These are phyloP conservation scores for Pseudopodoces humilis DNA, from an alignment of 2,113 vertebrate genomes.

Conservation along the genomic window DNA sequence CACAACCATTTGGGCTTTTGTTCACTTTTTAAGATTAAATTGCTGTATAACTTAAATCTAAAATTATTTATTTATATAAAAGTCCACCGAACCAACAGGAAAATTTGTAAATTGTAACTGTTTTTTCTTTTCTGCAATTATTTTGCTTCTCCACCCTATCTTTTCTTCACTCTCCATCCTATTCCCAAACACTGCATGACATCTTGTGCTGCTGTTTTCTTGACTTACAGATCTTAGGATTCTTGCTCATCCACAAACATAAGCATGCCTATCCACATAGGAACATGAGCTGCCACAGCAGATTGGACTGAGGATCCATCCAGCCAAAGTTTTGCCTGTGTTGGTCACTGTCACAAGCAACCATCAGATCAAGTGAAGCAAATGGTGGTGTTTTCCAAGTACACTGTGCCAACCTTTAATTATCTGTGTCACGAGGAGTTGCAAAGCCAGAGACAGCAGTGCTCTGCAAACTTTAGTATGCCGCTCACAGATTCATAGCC, in stretches of 20 bases:
- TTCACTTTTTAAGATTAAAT: background rate
- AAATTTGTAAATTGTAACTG: background rate
- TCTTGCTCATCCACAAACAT: fast-evolving
- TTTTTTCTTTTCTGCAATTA: background rate
- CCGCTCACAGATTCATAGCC: background rate
- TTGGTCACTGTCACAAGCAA: background rate
- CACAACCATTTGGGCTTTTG: background rate
- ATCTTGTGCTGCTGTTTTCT: background rate
- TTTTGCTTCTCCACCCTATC: background rate
- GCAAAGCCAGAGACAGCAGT: background rate
- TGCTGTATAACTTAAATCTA: background rate
- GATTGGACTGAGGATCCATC: background rate
- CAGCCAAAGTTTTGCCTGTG: background rate
- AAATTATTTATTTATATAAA: background rate
- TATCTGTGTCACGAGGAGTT: background rate
- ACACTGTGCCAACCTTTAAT: background rate
- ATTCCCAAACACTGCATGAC: background rate
- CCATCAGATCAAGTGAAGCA: background rate
- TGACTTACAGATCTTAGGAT: background rate
- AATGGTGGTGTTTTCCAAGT: background rate
- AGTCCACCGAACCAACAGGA: background rate
- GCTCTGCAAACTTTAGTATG: fast-evolving
- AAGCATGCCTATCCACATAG: background rate
- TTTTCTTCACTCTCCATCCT: background rate
- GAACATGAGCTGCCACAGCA: background rate